Conservation (phyloP, 1,140 invertebrate genomes). For the Sycophaga agraensis region DNA sequence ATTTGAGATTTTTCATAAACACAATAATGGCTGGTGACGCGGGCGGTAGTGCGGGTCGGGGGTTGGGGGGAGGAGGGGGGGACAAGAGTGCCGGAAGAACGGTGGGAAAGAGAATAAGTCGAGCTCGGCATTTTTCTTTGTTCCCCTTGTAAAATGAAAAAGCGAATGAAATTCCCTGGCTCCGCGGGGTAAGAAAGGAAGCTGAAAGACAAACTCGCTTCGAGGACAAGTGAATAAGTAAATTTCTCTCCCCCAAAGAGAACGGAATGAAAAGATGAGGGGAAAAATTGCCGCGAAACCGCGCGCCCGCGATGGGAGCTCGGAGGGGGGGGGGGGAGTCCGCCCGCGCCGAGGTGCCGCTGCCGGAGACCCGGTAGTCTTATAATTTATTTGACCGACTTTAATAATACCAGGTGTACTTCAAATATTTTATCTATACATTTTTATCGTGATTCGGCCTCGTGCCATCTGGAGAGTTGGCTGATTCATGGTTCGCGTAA, state of each 20-base stretch:
- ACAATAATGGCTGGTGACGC: background rate
- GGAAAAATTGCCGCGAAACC: background rate
- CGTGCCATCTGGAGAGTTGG: no score
- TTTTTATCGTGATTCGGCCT: background rate
- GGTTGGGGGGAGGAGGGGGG: background rate
- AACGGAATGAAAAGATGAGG: conserved; percentile 10
- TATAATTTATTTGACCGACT: conserved; percentile 5
- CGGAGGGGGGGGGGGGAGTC: no score
- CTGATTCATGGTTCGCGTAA: no score
- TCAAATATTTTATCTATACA: background rate
- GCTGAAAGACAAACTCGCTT: conserved; percentile 9
- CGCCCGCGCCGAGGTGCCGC: no score
- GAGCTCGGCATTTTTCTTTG: conserved; percentile 13
- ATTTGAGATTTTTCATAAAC: conserved; percentile 8
- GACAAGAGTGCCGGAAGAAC: background rate
- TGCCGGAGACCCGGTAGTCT: no score
- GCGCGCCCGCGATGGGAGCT: background rate
- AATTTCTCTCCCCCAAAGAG: conserved; percentile 4
- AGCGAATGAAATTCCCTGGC: conserved; percentile 22
- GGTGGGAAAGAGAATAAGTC: conserved; percentile 7
- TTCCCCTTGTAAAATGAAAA: conserved; percentile 19
- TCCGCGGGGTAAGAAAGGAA: conserved; percentile 12
- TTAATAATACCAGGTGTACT: background rate
- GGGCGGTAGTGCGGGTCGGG: no score
- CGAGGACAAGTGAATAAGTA: conserved; percentile 19